phyloP scores from a whole-genome alignment of 2,888 invertebrate species.

The Morpho achilles region DNA sequence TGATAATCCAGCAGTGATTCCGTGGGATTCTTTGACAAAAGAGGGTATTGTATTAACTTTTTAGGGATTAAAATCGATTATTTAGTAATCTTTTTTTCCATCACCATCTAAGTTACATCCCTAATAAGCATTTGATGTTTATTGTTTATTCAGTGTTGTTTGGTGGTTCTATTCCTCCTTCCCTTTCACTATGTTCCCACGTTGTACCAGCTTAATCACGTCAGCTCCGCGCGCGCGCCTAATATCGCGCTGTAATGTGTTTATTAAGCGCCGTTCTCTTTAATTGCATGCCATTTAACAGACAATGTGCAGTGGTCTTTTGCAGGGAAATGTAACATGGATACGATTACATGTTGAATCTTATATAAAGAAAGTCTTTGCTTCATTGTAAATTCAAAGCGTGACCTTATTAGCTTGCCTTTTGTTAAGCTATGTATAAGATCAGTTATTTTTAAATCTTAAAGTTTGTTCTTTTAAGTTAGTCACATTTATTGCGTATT shows the following conservation, averaged over 20 bases:
- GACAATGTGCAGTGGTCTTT: slow-evolving; percentile 65
- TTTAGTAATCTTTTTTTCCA: no score
- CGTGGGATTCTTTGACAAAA: no score
- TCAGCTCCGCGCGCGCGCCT: slow-evolving; percentile 63
- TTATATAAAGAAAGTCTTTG: neutral
- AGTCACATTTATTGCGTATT: no score
- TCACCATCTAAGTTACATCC: no score
- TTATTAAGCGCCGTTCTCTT: slow-evolving; percentile 72
- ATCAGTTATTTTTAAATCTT: no score
- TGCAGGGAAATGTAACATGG: slow-evolving; percentile 54
- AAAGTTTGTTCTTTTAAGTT: no score
- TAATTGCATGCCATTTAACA: slow-evolving; percentile 71
- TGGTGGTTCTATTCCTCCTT: slow-evolving; percentile 4
- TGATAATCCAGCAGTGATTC: no score
- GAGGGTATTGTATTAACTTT: no score
- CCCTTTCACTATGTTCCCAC: slow-evolving; percentile 61
- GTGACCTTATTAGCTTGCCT: no score
- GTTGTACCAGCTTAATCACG: slow-evolving; percentile 66
- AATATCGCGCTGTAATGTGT: slow-evolving; percentile 74
- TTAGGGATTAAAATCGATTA: no score
- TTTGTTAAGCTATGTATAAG: no score
- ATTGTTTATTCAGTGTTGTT: slow-evolving; percentile 1
- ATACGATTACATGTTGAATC: slow-evolving; percentile 39
- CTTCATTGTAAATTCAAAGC: neutral
- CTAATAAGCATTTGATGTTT: no score